phyloP scores from a whole-genome alignment of 1,140 invertebrate genomes.

The Lordiphosa clarofinis region DNA sequence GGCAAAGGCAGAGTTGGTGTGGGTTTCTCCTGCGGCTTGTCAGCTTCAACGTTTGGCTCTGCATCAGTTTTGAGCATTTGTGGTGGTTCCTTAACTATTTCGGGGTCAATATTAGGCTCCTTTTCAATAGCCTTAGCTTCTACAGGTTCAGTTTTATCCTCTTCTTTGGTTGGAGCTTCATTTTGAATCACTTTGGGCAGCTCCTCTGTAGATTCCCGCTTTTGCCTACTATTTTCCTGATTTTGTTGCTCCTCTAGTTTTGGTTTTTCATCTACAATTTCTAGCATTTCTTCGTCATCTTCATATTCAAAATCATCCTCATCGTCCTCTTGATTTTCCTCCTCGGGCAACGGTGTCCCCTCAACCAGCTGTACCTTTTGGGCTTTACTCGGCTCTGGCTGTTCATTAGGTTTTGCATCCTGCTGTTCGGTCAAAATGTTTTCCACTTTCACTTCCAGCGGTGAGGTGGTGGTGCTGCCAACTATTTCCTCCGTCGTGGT shows the following conservation, averaged over 20 bases:
- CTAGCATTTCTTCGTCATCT: conserved; percentile 18
- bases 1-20: too few species aligned
- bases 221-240: too few species aligned
- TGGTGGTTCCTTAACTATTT: too few species aligned
- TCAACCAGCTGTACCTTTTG: conserved; percentile 52
- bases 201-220: too few species aligned
- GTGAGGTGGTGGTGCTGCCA: conserved; percentile 47
- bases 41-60: background rate
- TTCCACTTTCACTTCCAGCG: conserved; percentile 42
- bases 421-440: conserved; percentile 49
- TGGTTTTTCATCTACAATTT: conserved; percentile 19
- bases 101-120: too few species aligned
- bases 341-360: conserved; percentile 57
- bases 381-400: conserved; percentile 35
- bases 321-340: background rate
- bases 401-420: conserved; percentile 13
- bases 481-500: conserved; percentile 17
- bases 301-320: conserved; percentile 43
- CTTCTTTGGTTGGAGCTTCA: too few species aligned
- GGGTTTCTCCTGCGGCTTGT: background rate
- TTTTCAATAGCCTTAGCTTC: background rate
- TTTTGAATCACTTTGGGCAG: too few species aligned
- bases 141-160: background rate
- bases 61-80: too few species aligned
- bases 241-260: conserved; percentile 16